These are phyloP conservation scores for Tinamus guttatus DNA, from an alignment of 2,113 vertebrate species.

Conservation along the genomic window DNA sequence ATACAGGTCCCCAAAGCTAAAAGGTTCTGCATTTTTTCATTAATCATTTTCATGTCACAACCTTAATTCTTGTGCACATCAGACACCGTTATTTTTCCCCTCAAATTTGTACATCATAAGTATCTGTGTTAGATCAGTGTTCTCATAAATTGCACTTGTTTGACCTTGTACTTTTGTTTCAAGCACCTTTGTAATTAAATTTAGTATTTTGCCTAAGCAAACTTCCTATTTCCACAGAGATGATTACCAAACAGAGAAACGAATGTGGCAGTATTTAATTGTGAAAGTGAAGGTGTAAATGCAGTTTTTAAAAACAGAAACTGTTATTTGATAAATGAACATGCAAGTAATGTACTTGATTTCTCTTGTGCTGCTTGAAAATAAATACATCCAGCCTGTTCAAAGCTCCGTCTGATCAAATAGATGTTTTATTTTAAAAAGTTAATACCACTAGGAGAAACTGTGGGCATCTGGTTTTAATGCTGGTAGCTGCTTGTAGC, in stretches of 20 bases:
- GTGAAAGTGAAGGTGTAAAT: neutral
- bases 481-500: neutral
- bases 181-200: slow-evolving; percentile 44
- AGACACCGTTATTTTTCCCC: neutral
- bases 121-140: neutral
- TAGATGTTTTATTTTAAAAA: slow-evolving; percentile 14
- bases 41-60: neutral
- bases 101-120: neutral
- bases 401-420: neutral
- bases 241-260: neutral
- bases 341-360: neutral
- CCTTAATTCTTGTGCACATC: neutral
- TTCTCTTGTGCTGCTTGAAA: slow-evolving; percentile 47
- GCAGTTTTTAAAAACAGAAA: neutral
- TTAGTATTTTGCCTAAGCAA: slow-evolving; percentile 12
- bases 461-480: neutral
- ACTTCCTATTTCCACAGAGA: slow-evolving; percentile 18
- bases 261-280: slow-evolving; percentile 11
- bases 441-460: neutral
- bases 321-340: slow-evolving; percentile 5
- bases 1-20: fast-evolving
- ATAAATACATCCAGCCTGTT: slow-evolving; percentile 26
- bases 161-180: slow-evolving; percentile 18
- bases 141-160: neutral
- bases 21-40: neutral